Evolutionary conservation across 1,140 invertebrate genomes (phyloP).

Genomic region (Drosophila rufa): DNA sequence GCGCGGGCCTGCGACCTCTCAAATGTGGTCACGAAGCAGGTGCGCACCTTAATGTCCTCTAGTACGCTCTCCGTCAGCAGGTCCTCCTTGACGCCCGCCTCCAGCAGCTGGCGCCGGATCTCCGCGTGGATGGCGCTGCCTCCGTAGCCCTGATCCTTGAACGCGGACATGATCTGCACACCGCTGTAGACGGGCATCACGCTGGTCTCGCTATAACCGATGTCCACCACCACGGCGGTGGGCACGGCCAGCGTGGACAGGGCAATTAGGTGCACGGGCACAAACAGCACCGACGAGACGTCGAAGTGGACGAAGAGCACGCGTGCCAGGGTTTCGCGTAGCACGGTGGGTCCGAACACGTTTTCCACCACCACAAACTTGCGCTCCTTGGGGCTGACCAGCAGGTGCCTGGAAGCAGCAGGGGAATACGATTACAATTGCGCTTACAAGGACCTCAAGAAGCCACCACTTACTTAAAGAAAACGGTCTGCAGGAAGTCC

Average conservation of each 20-base stretch:
- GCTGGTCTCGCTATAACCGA: conserved; percentile 93
- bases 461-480: conserved; percentile 90
- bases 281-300: conserved; percentile 90
- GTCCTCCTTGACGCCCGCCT: conserved; percentile 85
- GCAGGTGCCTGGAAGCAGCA: conserved; percentile 88
- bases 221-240: conserved; percentile 93
- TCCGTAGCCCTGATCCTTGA: conserved; percentile 91
- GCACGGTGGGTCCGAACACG: conserved; percentile 91
- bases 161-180: conserved; percentile 92
- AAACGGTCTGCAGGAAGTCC: conserved; percentile 94
- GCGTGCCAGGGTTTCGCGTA: conserved; percentile 94
- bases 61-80: conserved; percentile 87
- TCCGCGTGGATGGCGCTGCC: conserved; percentile 88
- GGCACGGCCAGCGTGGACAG: conserved; percentile 91
- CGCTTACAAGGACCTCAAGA: conserved; percentile 42
- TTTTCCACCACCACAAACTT: conserved; percentile 96
- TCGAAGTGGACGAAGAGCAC: conserved; percentile 97
- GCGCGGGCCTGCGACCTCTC: conserved; percentile 88
- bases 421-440: neutral
- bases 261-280: conserved; percentile 92
- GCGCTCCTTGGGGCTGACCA: conserved; percentile 97
- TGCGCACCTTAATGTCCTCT: conserved; percentile 90
- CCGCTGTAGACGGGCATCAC: conserved; percentile 94
- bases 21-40: conserved; percentile 93
- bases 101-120: conserved; percentile 85